Conservation (phyloP, 2,888 invertebrate species). For the Pristionchus japonicus region DNA sequence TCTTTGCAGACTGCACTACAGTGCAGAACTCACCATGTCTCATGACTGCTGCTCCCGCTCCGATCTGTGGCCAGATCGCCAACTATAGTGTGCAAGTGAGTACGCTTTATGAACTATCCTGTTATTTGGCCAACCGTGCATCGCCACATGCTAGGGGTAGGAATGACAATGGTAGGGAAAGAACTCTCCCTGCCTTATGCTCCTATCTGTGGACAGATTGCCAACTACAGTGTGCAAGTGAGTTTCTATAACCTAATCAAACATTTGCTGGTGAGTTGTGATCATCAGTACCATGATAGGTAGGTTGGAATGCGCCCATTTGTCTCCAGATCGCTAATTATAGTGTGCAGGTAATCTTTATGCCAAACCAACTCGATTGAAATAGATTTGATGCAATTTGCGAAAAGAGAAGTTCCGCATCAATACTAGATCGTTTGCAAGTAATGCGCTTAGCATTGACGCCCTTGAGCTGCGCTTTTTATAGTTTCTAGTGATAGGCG, state of each 20-base stretch:
- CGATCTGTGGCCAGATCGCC: constrained; percentile 67
- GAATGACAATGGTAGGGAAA: too few relatives aligned
- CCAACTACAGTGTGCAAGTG: background rate
- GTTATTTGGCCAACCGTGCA: background rate
- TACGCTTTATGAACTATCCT: background rate
- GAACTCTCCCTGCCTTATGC: constrained; percentile 61
- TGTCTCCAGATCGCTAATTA: too few relatives aligned
- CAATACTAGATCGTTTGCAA: background rate
- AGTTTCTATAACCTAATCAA: too few relatives aligned
- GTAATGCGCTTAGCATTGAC: background rate
- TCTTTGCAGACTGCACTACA: constrained; percentile 64
- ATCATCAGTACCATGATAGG: too few relatives aligned
- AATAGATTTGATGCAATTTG: background rate
- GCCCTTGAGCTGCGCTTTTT: background rate
- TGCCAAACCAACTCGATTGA: too few relatives aligned
- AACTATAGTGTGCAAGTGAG: constrained; percentile 49
- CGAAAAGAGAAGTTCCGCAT: background rate
- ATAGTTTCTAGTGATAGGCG: background rate
- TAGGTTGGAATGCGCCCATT: too few relatives aligned
- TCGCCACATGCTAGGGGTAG: too few relatives aligned
- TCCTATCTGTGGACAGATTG: constrained; percentile 67
- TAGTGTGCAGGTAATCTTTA: too few relatives aligned
- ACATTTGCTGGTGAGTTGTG: too few relatives aligned
- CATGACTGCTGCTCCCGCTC: constrained; percentile 51
- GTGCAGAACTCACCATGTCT: constrained; percentile 66